Conservation (phyloP, 2,888 invertebrate genomes). For the Diaperis boleti region DNA sequence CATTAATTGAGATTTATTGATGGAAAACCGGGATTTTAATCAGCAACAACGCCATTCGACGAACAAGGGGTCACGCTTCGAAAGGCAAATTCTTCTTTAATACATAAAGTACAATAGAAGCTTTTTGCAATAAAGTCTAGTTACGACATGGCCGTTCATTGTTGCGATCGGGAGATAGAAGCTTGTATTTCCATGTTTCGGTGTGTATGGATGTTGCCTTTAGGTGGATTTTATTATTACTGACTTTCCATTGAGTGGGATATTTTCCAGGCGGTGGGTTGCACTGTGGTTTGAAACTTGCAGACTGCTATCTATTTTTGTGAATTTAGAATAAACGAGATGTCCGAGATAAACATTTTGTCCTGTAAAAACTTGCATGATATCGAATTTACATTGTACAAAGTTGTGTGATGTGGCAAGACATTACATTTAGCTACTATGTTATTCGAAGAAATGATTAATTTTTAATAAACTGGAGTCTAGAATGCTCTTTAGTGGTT, state of each 20-base stretch:
- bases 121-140: not conserved
- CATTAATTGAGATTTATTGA: not conserved
- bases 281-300: too few relatives aligned
- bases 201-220: not conserved
- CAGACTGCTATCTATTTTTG: not conserved
- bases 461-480: too few relatives aligned
- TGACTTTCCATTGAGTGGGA: slow-evolving; percentile 6
- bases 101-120: not conserved
- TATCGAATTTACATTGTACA: too few relatives aligned
- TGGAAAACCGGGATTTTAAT: not conserved
- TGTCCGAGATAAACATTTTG: too few relatives aligned
- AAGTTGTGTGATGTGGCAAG: too few relatives aligned
- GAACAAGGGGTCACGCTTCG: not conserved
- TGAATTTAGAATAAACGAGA: too few relatives aligned
- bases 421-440: too few relatives aligned
- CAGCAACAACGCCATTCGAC: not conserved
- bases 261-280: too few relatives aligned
- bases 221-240: slow-evolving; percentile 4
- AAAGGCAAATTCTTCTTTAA: not conserved
- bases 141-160: not conserved
- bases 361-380: too few relatives aligned
- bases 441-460: too few relatives aligned
- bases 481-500: too few relatives aligned
- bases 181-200: not conserved
- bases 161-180: slow-evolving; percentile 2